phyloP scores from a whole-genome alignment of 2,888 invertebrate genomes.

The Byasa hedistus region DNA sequence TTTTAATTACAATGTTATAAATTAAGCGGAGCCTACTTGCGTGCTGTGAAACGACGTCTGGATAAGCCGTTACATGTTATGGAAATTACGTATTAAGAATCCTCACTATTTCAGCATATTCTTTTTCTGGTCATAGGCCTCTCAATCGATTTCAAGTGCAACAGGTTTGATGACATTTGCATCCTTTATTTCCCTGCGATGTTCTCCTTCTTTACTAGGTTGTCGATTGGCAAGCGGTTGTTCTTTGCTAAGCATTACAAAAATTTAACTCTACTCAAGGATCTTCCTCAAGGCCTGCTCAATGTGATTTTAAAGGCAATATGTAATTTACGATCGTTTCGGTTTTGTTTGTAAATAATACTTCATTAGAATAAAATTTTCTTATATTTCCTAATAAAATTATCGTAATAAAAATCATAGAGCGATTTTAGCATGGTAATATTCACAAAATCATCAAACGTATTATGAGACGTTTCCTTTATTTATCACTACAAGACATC shows the following conservation, averaged over 20 bases:
- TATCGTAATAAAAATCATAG: conserved; percentile 7
- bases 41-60: not conserved
- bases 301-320: not conserved
- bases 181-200: too few relatives aligned
- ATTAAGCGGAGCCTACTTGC: not conserved
- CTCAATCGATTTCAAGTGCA: too few relatives aligned
- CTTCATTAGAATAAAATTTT: not conserved
- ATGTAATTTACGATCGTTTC: not conserved
- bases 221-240: too few relatives aligned
- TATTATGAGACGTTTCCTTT: conserved; percentile 15
- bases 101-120: too few relatives aligned
- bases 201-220: too few relatives aligned
- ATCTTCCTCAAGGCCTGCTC: too few relatives aligned
- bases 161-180: too few relatives aligned
- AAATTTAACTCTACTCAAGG: too few relatives aligned
- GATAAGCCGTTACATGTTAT: not conserved
- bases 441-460: conserved; percentile 15
- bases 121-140: too few relatives aligned
- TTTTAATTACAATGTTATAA: not conserved
- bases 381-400: conserved; percentile 6
- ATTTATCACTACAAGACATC: conserved; percentile 25
- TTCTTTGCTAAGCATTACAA: too few relatives aligned
- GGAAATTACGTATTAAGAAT: not conserved
- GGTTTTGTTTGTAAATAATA: conserved; percentile 5
- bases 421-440: conserved; percentile 10